A percentile compares a stretch with the other conserved stretches of the same genome.
phyloP scores from a whole-genome alignment of 2,888 invertebrate species.

The Acronicta psi region DNA sequence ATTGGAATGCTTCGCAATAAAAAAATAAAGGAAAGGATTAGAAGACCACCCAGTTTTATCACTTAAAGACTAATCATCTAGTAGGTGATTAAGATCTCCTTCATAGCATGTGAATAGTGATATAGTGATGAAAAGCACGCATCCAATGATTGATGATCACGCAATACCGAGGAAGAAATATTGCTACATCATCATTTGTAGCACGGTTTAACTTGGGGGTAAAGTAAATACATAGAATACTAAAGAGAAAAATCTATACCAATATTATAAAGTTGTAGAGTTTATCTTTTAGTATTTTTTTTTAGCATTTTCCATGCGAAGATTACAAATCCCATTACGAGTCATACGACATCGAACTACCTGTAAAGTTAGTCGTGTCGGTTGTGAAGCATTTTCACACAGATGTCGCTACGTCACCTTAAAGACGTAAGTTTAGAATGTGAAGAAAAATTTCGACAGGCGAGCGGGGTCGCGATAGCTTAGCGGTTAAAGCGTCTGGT shows the following conservation, averaged over 20 bases:
- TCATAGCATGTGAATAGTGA: conserved; percentile 37
- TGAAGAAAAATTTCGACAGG: too few species aligned
- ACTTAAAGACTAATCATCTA: conserved; percentile 39
- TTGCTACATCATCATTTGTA: conserved; percentile 38
- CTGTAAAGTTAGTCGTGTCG: too few species aligned
- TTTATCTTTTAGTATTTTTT: too few species aligned
- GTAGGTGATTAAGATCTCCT: conserved; percentile 44
- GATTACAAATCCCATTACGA: too few species aligned
- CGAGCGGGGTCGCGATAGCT: too few species aligned
- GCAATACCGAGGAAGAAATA: conserved; percentile 41
- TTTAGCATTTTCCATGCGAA: too few species aligned
- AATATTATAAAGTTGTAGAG: too few species aligned
- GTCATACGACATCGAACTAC: too few species aligned
- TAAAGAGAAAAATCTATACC: conserved; percentile 3
- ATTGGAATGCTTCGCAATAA: not conserved
- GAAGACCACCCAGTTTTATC: conserved; percentile 35
- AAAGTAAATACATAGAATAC: conserved; percentile 12
- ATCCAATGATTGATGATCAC: conserved; percentile 42
- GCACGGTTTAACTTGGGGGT: conserved; percentile 19
- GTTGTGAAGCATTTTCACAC: too few species aligned
- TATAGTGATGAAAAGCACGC: conserved; percentile 46
- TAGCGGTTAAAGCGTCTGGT: too few species aligned
- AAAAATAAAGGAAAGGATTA: not conserved
- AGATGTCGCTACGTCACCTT: too few species aligned
- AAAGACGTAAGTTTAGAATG: too few species aligned